Evolutionary conservation across 2,113 vertebrate genomes (phyloP), one percentile per base, ranked within the genome.

Genomic region (Neotoma lepida): DNA sequence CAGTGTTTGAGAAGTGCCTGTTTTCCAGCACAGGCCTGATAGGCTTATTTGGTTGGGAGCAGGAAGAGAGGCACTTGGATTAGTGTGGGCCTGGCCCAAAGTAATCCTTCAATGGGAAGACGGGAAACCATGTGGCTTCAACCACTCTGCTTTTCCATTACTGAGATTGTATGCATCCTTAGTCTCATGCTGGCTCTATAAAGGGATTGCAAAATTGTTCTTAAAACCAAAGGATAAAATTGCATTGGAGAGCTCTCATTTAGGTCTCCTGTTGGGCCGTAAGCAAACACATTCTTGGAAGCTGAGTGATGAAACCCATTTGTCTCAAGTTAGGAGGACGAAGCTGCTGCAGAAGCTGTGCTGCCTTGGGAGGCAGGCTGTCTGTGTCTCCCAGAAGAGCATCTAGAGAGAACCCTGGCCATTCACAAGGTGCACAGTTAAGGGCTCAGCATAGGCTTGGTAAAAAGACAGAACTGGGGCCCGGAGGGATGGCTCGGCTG

Each of bases 231-330:
- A 94, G 63, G 56, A 91, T 91, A 78, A 97, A 95, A 95, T 88
- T 94, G 84, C 78, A 73, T 74, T 92, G 91, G 94, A 94, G 88
- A 93, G 54, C 76, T 90, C 90, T 96, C 76, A 61, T 64, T 95
- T 96, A 81, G 91, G 46, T 88, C 84, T 97, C 87, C 91, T 92
- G 86, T 68, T 91, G 86, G 70, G 73, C 66, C 93, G 93, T 84
- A 84, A 93, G 73, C 54, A 93, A 93, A 95, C 66, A 85, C 17
- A 24, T 90, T 90, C 54, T 77, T 90, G 49, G 78, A 93, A 91
- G 66, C 76, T 39, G 49, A 89, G 66, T 13, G 1, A 54, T 46
- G 54, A 95, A 89, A 86, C 14, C 12, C 58, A 35, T 41, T 63
- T 95, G 71, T 94, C 88, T 91, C 1, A 17, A 74, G 84, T 56